Base-by-base conservation (phyloP, 2,888 invertebrate species). In the Nowickia ferox region DNA sequence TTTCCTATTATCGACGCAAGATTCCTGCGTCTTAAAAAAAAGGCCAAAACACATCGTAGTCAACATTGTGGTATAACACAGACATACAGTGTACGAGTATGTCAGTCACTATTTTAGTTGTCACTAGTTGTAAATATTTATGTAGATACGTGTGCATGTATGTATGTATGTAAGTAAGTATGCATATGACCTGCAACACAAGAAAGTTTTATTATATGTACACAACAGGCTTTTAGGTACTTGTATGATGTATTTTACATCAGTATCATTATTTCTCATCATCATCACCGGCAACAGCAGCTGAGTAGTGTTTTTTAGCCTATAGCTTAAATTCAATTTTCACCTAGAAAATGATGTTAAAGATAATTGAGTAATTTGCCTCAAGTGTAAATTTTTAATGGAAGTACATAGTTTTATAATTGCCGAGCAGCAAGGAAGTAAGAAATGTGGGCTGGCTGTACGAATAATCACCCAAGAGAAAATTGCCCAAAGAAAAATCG, bases 301-400 rank as follows among this genome's bases (percentile, higher is more conserved):
- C 42, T 53, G 40, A 13, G 46, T 46, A 17, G 48, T 19, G 10
- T 48, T 42, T n/a, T 66, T 40, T 8, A 19, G 48, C 40, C 75
- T 78, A 51, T 44, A 71, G 82, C 76, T 79, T 83, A 83, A 86
- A 86, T 86, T 86, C 51, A 86, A 86, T 83, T 83, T 86, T 71
- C 76, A 86, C 83, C 83, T 83, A 61, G 66, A 78, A 86, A 83
- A 80, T 76, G 22, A 13, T 79, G 61, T 86, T 86, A 80, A 80
- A 76, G 66, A 83, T 86, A 86, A 86, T 83, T 86, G 76, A 83
- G 66, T 79, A 83, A 86, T 79, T 83, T 83, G 83, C 79, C 86
- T 72, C 79, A 83, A 83, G 82, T 80, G 76, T 38, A 76, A 79
- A 68, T 57, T 83, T 71, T 79, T 76, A 86, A 83, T 83, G 59